These are phyloP conservation scores for Onchidella celtica DNA, from an alignment of 2,888 invertebrate species.

Conservation along the genomic window DNA sequence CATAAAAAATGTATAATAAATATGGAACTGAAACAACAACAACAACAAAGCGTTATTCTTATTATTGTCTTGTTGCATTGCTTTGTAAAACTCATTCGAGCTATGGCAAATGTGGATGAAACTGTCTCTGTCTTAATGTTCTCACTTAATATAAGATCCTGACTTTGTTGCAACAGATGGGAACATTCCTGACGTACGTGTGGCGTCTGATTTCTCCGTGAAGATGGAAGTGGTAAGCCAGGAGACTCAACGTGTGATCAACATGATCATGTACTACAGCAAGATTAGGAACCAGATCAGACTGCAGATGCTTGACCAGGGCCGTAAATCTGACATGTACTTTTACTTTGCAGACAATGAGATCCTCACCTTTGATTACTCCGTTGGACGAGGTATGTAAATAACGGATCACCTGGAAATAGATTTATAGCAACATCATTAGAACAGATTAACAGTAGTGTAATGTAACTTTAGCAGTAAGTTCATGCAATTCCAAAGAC, in stretches of 20 bases:
- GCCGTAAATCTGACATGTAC: slow-evolving; percentile 19
- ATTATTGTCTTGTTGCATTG: no score
- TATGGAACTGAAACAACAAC: no score
- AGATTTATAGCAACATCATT: neutral
- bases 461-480: no score
- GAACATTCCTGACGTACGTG: neutral
- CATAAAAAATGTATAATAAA: no score
- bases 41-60: no score
- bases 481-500: no score
- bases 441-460: neutral
- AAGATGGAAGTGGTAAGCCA: slow-evolving; percentile 8
- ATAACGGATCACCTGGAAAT: neutral
- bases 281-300: slow-evolving; percentile 27
- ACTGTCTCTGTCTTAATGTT: no score
- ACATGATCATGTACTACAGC: slow-evolving; percentile 39
- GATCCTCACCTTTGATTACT: slow-evolving; percentile 38
- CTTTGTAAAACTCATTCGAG: no score
- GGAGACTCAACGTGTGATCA: slow-evolving; percentile 25
- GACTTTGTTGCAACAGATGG: no score
- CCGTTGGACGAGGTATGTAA: slow-evolving; percentile 27
- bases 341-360: slow-evolving; percentile 34
- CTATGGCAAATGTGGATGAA: no score
- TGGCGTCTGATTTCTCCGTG: slow-evolving; percentile 17
- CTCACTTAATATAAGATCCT: no score
- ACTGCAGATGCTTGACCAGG: slow-evolving; percentile 4